Evolutionary conservation across 2,888 invertebrate genomes (phyloP), one percentile per base, ranked within the genome.

Genomic region (Cremastobaeus sp.): DNA sequence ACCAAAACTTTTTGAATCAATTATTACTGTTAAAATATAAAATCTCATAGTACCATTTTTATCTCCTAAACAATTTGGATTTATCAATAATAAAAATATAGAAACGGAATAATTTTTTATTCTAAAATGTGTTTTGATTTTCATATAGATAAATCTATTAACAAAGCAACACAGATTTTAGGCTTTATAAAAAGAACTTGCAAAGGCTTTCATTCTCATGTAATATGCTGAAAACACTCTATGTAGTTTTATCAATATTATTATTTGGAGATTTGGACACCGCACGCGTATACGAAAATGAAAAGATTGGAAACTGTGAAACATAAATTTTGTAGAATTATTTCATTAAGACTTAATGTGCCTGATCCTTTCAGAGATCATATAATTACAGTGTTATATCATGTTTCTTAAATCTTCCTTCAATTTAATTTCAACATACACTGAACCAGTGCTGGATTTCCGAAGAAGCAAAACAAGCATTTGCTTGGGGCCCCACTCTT

Each of bases 21-120:
- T 17, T 2, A 11, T 12, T 1, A 15, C 32, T 1, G n/a, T 25
- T 25, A 54, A 54, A 37, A 5, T 54, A 14, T 14, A 41, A 21
- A 0, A 1, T 6, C 1, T 30, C 6, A 37, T 37, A 35, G 1
- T 8, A 0, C 54, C 39, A 3, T 18, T 12, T 9, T 11, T 55
- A 9, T 55, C 54, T 11, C 8, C 3, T 9, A 54, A 11, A 11
- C 52, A 54, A 17, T 37, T 21, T 37, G 52, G 39, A 5, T 54
- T 54, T 25, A 34, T 32, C 2, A 25, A 32, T 2, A 12, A 4
- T 9, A 35, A 28, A 15, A 35, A 14, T 8, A 54, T 37, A 9
- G 52, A 54, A 37, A n/a, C 21, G 41, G 41, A 5, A n/a, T 41
- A 3, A 15, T 18, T 3, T 41, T 41, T 41, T 17, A 41, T 18